These are phyloP conservation scores for Burhinus oedicnemus DNA, from an alignment of 2,113 vertebrate genomes.

Conservation along the genomic window DNA sequence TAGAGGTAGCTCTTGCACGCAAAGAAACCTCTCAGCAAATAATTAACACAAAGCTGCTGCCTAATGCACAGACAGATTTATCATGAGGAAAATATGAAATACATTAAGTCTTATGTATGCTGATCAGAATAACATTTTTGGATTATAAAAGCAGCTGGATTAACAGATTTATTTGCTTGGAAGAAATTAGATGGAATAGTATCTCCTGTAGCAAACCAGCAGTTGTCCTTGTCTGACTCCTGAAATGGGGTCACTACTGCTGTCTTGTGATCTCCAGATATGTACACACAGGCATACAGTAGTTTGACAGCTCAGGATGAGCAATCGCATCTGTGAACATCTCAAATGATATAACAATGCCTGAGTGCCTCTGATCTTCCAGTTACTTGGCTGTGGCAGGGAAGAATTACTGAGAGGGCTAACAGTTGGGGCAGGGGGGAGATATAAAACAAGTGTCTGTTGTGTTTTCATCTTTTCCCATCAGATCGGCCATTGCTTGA, in stretches of 20 bases:
- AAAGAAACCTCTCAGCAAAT: not conserved
- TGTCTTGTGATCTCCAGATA: constrained; percentile 12
- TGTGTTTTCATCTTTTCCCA: not conserved
- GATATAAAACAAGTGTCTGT: not conserved
- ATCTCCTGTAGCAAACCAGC: not conserved
- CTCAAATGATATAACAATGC: not conserved
- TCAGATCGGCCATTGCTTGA: not conserved
- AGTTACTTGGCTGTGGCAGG: not conserved
- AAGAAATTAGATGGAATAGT: not conserved
- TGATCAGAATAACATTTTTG: constrained; percentile 13
- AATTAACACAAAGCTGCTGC: constrained; percentile 11
- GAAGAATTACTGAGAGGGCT: not conserved
- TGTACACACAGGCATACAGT: not conserved
- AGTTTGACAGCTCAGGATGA: not conserved
- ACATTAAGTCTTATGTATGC: not conserved
- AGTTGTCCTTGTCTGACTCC: constrained; percentile 58
- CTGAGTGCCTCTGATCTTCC: not conserved
- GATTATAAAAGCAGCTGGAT: constrained; percentile 51
- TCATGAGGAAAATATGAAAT: constrained; percentile 26
- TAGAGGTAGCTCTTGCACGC: constrained; percentile 61
- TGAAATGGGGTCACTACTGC: constrained; percentile 53
- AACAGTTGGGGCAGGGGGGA: too few relatives aligned
- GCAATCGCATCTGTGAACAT: not conserved
- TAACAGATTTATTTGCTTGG: constrained; percentile 28
- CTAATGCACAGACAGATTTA: not conserved